Evolutionary conservation across 2,797 vertebrate species (phyloP).

Genomic region (Heteromormyrus szaboi): DNA sequence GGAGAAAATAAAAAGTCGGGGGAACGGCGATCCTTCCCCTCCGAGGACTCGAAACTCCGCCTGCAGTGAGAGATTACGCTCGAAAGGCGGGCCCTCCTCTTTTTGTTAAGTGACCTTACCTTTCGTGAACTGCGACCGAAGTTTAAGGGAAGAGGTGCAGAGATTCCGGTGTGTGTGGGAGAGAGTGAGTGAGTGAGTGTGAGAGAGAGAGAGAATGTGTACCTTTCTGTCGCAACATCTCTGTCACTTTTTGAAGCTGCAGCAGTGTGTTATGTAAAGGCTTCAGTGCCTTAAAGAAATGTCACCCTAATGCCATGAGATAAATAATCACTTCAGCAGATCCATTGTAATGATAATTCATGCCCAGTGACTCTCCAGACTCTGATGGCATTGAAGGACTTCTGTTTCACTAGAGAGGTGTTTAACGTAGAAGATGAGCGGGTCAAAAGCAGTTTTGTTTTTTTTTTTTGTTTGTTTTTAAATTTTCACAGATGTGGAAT

Average conservation of each 20-base stretch:
- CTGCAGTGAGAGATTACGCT: conserved; percentile 75
- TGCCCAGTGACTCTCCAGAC: conserved; percentile 4
- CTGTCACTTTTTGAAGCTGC: conserved; percentile 67
- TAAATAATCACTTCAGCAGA: conserved; percentile 47
- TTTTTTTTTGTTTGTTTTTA: too few relatives aligned
- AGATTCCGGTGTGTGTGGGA: conserved; percentile 27
- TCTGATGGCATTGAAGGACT: not conserved
- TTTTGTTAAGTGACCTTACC: conserved; percentile 75
- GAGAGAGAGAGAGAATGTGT: not conserved
- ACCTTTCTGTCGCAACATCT: conserved; percentile 46
- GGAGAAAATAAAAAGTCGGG: conserved; percentile 23
- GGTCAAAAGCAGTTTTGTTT: not conserved
- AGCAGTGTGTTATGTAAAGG: conserved; percentile 73
- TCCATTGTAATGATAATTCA: conserved; percentile 20
- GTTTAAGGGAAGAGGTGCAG: conserved; percentile 47
- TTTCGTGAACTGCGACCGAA: conserved; percentile 62
- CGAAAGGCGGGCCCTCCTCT: conserved; percentile 59
- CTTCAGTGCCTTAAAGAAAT: conserved; percentile 72
- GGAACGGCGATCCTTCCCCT: conserved; percentile 38
- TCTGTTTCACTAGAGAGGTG: not conserved
- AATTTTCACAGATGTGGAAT: conserved; percentile 37
- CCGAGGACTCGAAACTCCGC: conserved; percentile 32
- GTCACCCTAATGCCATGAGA: conserved; percentile 60
- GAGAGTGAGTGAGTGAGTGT: not conserved
- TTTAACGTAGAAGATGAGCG: not conserved